These are phyloP conservation scores for Eulemur albifrons DNA, from an alignment of 2,797 vertebrate species.

Conservation along the genomic window DNA sequence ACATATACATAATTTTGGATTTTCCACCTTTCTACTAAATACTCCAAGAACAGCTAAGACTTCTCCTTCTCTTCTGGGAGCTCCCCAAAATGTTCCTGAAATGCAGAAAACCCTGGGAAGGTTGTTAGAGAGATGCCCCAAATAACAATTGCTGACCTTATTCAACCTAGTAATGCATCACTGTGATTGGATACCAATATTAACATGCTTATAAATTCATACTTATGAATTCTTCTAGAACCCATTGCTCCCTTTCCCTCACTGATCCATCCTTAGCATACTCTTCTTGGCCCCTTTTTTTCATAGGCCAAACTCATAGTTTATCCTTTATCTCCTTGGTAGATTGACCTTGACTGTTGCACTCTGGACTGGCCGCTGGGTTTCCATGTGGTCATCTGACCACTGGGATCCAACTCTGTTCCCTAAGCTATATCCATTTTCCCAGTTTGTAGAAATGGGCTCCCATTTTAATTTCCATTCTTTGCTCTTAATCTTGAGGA, in stretches of 20 bases:
- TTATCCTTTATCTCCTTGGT: not conserved
- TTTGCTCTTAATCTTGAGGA: not conserved
- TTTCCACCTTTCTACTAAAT: not conserved
- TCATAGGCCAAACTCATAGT: not conserved
- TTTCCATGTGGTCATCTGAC: not conserved
- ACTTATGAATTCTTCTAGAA: not conserved
- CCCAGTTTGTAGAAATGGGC: not conserved
- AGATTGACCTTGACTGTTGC: not conserved
- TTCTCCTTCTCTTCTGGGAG: not conserved
- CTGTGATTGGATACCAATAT: not conserved
- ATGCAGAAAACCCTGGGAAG: not conserved
- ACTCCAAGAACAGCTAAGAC: not conserved
- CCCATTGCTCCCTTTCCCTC: not conserved
- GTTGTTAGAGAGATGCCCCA: not conserved
- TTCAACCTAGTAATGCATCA: not conserved
- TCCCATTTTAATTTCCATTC: not conserved
- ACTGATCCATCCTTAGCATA: not conserved
- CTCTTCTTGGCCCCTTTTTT: not conserved
- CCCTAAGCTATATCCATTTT: not conserved
- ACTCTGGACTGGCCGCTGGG: not conserved
- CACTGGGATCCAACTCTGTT: not conserved
- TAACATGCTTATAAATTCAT: not conserved
- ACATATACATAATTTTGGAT: not conserved
- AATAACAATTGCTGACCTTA: not conserved
- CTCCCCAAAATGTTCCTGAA: not conserved